Evolutionary conservation across 2,113 vertebrate genomes (phyloP), one percentile per base, ranked within the genome.

Genomic region (Lampris megalopsis): DNA sequence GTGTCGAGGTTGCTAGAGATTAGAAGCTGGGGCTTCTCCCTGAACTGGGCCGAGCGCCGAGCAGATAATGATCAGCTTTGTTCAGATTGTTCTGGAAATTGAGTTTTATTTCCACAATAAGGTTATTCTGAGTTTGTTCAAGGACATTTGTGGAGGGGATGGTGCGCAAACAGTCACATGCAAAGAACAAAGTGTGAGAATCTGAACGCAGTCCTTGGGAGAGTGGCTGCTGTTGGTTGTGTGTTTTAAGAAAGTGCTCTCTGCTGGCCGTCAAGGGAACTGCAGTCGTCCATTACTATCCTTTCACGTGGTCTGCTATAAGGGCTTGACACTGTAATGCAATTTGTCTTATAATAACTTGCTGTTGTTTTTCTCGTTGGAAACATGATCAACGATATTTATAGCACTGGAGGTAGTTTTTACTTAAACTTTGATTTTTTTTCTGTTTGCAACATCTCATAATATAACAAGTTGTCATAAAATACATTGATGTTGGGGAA

Each of bases 251-350:
- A 41, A 65, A 9, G 63, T 57, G 59, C 71, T 13, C 49, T 75
- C 71, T 81, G 74, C 68, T 75, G 78, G 68, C 49, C 56, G 13
- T 6, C 1, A 10, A 47, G 13, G 71, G 38, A 47, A 76, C 1
- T 6, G 6, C 2, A 2, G 9, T 53, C 9, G 50, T 68, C 4
- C 43, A 11, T 4, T 45, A 45, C 43, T 45, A 24, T 24, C 24
- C 24, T 24, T 24, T 24, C 24, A 24, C 24, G 24, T 24, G 24
- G 24, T 24, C 24, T 24, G 24, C 24, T 24, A 24, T 24, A 24
- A 24, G 24, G 24, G 24, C 24, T 24, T 24, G 24, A 24, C 24
- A 24, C 24, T 24, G 24, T 24, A 24, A 24, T 24, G 24, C 24
- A 24, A 24, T 24, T 24, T 24, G 24, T 24, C 24, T 24, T 24